Conservation (phyloP, 2,797 vertebrate species). For the Esox lucius region DNA sequence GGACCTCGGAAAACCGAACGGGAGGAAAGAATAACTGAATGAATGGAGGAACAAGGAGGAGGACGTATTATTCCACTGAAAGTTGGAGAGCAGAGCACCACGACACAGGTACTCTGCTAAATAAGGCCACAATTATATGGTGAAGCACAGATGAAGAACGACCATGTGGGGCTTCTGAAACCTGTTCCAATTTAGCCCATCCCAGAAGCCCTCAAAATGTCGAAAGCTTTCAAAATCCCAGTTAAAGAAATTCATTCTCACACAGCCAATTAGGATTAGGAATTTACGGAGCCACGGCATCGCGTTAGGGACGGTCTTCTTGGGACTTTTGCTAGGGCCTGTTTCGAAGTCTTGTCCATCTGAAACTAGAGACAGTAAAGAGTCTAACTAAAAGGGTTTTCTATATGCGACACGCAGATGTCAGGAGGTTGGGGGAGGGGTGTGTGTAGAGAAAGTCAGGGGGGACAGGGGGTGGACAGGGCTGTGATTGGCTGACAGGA, state of each 20-base stretch:
- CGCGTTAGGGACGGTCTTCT: conserved; percentile 33
- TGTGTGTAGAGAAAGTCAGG: not conserved
- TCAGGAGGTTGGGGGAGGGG: not conserved
- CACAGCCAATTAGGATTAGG: conserved; percentile 29
- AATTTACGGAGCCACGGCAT: conserved; percentile 24
- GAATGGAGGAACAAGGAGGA: conserved; percentile 32
- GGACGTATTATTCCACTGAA: conserved; percentile 71
- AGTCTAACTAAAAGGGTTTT: conserved; percentile 9
- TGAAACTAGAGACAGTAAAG: conserved; percentile 32
- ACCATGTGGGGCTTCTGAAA: conserved; percentile 52
- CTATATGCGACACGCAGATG: not conserved
- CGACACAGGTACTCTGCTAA: conserved; percentile 79
- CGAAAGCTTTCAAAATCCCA: conserved; percentile 26
- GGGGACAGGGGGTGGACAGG: conserved; percentile 7
- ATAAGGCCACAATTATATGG: conserved; percentile 74
- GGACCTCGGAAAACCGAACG: conserved; percentile 49
- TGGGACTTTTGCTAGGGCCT: conserved; percentile 18
- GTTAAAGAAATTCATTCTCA: conserved; percentile 25
- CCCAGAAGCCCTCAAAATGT: conserved; percentile 19
- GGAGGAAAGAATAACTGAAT: conserved; percentile 49
- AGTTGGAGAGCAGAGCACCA: conserved; percentile 62
- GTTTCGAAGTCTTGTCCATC: conserved; percentile 19
- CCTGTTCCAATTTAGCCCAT: conserved; percentile 58
- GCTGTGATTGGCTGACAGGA: conserved; percentile 10
- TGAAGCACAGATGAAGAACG: not conserved